Percentiles rank a stretch among this genome's conserved stretches.
phyloP scores from a whole-genome alignment of 2,888 invertebrate genomes.

The Dorcus hopei region DNA sequence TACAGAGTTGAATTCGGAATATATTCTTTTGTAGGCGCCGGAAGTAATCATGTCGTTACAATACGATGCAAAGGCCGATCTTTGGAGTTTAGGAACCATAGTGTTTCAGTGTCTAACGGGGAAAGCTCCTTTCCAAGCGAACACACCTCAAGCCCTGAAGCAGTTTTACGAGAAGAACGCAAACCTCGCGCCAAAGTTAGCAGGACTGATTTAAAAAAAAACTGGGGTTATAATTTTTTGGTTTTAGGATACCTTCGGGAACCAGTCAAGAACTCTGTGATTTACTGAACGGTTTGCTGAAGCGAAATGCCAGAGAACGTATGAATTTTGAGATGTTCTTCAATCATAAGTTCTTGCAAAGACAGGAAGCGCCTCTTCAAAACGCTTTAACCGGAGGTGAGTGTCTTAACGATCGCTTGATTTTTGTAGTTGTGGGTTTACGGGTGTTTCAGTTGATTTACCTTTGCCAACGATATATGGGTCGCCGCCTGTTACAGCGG shows the following conservation, averaged over 20 bases:
- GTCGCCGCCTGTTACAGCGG: slow-evolving; percentile 31
- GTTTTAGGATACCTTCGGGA: slow-evolving; percentile 83
- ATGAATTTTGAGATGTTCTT: slow-evolving; percentile 97
- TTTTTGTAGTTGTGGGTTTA: background rate
- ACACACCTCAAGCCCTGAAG: slow-evolving; percentile 95
- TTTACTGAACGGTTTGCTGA: slow-evolving; percentile 80
- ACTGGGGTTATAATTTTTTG: background rate
- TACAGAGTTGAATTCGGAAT: background rate
- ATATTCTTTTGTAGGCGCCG: slow-evolving; percentile 67
- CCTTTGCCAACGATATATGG: slow-evolving; percentile 41
- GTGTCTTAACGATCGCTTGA: background rate
- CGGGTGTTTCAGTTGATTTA: slow-evolving; percentile 31
- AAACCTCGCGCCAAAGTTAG: slow-evolving; percentile 85
- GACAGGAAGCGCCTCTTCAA: slow-evolving; percentile 52
- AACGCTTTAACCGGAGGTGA: slow-evolving; percentile 24
- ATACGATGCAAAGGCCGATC: slow-evolving; percentile 98
- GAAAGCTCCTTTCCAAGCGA: slow-evolving; percentile 97
- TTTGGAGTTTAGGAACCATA: slow-evolving; percentile 99
- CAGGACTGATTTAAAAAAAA: background rate
- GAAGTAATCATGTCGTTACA: slow-evolving; percentile 99
- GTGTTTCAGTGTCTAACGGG: slow-evolving; percentile 88
- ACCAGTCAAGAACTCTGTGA: slow-evolving; percentile 88
- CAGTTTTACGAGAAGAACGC: slow-evolving; percentile 95
- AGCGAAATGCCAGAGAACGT: slow-evolving; percentile 89
- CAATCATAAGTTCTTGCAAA: slow-evolving; percentile 84